Percentiles rank a stretch among this genome's conserved stretches.
These are phyloP conservation scores for Callimorpha dominula DNA, from an alignment of 2,888 invertebrate species.

Conservation along the genomic window DNA sequence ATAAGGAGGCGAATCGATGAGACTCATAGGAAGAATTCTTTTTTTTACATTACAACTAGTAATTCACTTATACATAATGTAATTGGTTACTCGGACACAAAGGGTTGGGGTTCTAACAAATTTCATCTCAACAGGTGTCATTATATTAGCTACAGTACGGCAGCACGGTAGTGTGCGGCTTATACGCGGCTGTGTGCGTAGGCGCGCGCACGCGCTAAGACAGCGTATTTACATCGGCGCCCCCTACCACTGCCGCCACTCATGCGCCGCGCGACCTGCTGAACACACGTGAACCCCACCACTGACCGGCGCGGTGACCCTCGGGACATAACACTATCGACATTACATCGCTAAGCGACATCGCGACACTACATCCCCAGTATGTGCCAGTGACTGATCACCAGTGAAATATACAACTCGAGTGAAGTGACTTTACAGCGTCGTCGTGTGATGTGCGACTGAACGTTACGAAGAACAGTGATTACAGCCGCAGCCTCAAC, in stretches of 20 bases:
- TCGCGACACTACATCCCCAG: conserved; percentile 66
- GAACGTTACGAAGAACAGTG: conserved; percentile 71
- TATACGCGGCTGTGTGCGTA: conserved; percentile 64
- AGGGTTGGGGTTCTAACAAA: conserved; percentile 65
- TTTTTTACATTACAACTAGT: background rate
- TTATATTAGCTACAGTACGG: conserved; percentile 50
- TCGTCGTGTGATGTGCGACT: conserved; percentile 80
- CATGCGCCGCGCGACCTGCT: conserved; percentile 82
- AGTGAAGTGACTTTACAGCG: conserved; percentile 77
- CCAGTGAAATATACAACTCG: conserved; percentile 67
- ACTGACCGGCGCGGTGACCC: conserved; percentile 69
- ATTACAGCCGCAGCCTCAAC: conserved; percentile 82
- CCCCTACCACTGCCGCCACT: conserved; percentile 85
- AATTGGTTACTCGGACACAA: conserved; percentile 26
- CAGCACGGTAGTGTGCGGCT: conserved; percentile 57
- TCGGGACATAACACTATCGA: conserved; percentile 62
- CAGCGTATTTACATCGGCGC: conserved; percentile 84
- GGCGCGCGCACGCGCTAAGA: conserved; percentile 78
- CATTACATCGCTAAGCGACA: conserved; percentile 61
- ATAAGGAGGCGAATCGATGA: background rate
- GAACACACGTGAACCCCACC: conserved; percentile 83
- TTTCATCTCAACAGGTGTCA: conserved; percentile 60
- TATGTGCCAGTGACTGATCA: conserved; percentile 80
- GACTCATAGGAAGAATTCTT: background rate
- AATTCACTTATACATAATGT: background rate